Evolutionary conservation across 2,888 invertebrate genomes (phyloP).

Genomic region (Diaprepes abbreviatus): DNA sequence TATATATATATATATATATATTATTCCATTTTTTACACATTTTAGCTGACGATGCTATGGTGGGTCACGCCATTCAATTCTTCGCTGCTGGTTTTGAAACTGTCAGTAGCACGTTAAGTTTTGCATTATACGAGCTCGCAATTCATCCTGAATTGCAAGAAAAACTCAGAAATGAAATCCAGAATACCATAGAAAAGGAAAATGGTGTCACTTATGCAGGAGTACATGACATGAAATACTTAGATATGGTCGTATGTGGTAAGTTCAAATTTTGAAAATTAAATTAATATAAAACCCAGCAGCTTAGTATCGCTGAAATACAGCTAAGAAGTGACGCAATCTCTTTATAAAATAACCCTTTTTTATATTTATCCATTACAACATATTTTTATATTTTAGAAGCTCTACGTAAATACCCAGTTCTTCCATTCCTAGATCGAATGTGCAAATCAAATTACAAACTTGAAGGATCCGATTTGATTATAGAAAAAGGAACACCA

Average conservation of each 20-base stretch:
- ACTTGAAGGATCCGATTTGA: slow-evolving; percentile 55
- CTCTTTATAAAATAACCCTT: too few species aligned
- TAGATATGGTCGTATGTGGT: slow-evolving; percentile 60
- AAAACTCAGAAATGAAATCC: slow-evolving; percentile 69
- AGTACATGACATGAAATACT: slow-evolving; percentile 71
- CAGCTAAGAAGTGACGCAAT: too few species aligned
- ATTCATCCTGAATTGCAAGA: slow-evolving; percentile 70
- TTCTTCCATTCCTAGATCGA: slow-evolving; percentile 60
- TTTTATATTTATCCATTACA: too few species aligned
- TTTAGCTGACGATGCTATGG: slow-evolving; percentile 31
- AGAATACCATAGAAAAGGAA: slow-evolving; percentile 63
- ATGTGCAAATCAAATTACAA: slow-evolving; percentile 57
- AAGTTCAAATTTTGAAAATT: slow-evolving; percentile 5
- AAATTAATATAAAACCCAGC: too few species aligned
- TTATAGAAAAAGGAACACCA: slow-evolving; percentile 61
- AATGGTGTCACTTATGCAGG: slow-evolving; percentile 70
- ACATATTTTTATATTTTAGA: slow-evolving; percentile 58
- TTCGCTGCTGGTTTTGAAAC: slow-evolving; percentile 76
- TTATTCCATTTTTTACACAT: too few species aligned
- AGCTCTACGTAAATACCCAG: slow-evolving; percentile 65
- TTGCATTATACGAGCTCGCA: slow-evolving; percentile 72
- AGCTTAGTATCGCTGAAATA: too few species aligned
- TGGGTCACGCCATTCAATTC: slow-evolving; percentile 61
- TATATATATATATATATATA: too few species aligned
- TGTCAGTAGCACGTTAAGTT: slow-evolving; percentile 72